These are phyloP conservation scores for Terrapene triunguis DNA, from an alignment of 2,113 vertebrate genomes.

Conservation along the genomic window DNA sequence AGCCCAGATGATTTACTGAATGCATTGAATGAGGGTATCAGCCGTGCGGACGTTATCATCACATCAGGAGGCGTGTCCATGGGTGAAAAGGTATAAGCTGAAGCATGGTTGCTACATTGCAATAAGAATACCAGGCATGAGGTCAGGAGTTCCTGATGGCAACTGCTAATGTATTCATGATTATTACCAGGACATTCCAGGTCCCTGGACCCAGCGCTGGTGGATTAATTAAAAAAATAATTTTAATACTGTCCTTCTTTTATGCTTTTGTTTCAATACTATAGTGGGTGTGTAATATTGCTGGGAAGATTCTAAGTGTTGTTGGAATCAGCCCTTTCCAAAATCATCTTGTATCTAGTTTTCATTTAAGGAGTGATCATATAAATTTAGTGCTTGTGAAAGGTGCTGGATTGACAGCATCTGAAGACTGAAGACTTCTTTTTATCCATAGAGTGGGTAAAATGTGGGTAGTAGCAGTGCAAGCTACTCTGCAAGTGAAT, in stretches of 20 bases:
- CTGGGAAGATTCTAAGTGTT: neutral
- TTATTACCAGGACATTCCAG: neutral
- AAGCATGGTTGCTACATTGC: slow-evolving; percentile 13
- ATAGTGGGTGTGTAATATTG: neutral
- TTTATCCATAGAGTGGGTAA: slow-evolving; percentile 15
- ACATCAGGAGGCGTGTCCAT: slow-evolving; percentile 99
- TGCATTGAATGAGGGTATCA: slow-evolving; percentile 99
- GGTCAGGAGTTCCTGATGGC: neutral
- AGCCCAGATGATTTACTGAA: slow-evolving; percentile 99
- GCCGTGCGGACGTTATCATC: slow-evolving; percentile 99
- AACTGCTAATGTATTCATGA: neutral
- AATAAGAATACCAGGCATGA: slow-evolving; percentile 22
- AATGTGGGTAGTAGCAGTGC: neutral
- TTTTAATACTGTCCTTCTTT: neutral
- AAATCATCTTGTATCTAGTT: neutral
- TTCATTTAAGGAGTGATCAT: neutral
- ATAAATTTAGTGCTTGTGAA: neutral
- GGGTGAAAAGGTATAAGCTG: slow-evolving; percentile 94
- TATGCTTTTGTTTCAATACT: neutral
- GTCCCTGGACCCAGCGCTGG: neutral
- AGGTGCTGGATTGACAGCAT: slow-evolving; percentile 15
- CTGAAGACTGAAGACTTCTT: neutral
- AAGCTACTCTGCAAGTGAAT: slow-evolving; percentile 16
- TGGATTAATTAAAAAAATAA: slow-evolving; percentile 17
- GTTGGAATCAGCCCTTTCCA: neutral